Evolutionary conservation across 1,140 invertebrate species (phyloP).

Genomic region (Bombus difficillimus): DNA sequence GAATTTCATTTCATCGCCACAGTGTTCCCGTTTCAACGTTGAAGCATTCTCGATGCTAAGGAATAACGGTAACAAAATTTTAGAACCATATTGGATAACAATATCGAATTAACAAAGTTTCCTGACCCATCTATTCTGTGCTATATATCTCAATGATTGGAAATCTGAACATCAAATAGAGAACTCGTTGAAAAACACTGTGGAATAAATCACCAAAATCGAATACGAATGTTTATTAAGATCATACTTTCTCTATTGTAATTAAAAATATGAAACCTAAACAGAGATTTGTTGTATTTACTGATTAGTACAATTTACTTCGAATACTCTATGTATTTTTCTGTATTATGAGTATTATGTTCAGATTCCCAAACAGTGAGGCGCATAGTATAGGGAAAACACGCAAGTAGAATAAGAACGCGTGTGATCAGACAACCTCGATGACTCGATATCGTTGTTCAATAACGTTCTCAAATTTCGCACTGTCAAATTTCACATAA

Average conservation of each 20-base stretch:
- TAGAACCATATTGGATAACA: accelerated
- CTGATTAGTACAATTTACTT: too few relatives aligned
- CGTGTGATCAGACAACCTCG: too few relatives aligned
- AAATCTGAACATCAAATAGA: too few relatives aligned
- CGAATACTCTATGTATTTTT: neutral
- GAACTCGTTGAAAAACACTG: too few relatives aligned
- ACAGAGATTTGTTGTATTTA: too few relatives aligned
- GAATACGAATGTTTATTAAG: too few relatives aligned
- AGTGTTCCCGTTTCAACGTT: neutral
- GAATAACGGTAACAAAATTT: neutral
- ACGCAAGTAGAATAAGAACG: neutral
- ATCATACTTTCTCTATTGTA: too few relatives aligned
- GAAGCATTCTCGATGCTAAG: neutral
- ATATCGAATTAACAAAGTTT: too few relatives aligned
- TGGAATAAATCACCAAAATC: too few relatives aligned
- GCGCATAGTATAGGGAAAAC: neutral
- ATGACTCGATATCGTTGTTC: neutral
- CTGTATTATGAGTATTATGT: neutral
- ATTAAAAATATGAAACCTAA: too few relatives aligned
- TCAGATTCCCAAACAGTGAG: neutral
- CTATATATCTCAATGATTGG: neutral
- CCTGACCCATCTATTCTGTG: too few relatives aligned
- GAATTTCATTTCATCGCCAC: neutral
- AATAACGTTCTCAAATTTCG: neutral
- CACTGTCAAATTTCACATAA: neutral